Evolutionary conservation across 2,797 vertebrate species (phyloP).

Genomic region (Phrynocephalus vlangalii): DNA sequence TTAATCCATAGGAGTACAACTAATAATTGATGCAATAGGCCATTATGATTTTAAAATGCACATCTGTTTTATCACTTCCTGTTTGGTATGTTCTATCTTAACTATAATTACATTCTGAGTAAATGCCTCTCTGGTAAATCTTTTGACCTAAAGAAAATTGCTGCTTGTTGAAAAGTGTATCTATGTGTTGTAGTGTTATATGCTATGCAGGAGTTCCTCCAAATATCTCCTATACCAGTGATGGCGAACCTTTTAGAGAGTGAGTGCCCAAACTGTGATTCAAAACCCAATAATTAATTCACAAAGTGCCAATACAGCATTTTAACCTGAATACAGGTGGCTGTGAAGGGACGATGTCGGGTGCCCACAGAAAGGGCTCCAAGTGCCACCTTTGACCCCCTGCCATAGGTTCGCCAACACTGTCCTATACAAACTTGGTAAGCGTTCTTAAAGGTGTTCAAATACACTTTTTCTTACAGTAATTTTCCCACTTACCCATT

Average conservation of each 20-base stretch:
- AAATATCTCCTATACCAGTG: background rate
- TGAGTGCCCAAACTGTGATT: too few relatives aligned
- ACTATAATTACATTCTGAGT: conserved; percentile 61
- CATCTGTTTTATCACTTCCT: conserved; percentile 69
- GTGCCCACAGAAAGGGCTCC: too few relatives aligned
- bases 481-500: background rate
- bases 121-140: conserved; percentile 47
- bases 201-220: conserved; percentile 38
- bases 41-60: conserved; percentile 53
- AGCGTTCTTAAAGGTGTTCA: background rate
- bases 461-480: background rate
- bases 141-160: conserved; percentile 54
- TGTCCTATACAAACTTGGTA: background rate
- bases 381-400: too few relatives aligned
- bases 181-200: conserved; percentile 30
- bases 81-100: conserved; percentile 37
- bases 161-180: conserved; percentile 58
- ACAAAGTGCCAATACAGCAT: too few relatives aligned
- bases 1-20: conserved; percentile 47
- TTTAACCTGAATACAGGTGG: too few relatives aligned
- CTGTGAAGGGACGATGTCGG: too few relatives aligned
- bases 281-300: too few relatives aligned
- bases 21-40: conserved; percentile 49
- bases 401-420: too few relatives aligned
- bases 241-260: too few relatives aligned